A percentile compares a stretch with the other conserved stretches of the same genome.
phyloP scores from a whole-genome alignment of 2,797 vertebrate genomes.

The Crypturellus tataupa region DNA sequence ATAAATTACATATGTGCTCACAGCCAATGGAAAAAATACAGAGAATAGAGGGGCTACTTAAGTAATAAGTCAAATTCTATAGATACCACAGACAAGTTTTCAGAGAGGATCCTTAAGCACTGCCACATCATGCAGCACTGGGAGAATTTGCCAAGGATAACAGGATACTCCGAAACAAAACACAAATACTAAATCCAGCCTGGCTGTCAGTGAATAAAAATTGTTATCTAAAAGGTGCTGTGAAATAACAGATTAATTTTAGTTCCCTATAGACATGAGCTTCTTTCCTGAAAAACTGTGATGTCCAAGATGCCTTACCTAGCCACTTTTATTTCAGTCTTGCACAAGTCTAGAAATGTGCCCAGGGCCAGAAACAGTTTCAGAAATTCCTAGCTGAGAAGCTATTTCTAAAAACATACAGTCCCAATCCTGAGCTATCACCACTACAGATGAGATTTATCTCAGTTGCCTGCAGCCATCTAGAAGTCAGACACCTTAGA shows the following conservation, averaged over 20 bases:
- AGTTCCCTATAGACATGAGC: not conserved
- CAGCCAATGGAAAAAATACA: not conserved
- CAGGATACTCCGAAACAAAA: not conserved
- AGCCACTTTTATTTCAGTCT: not conserved
- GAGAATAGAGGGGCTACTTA: not conserved
- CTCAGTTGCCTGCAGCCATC: not conserved
- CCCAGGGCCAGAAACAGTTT: not conserved
- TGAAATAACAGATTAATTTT: not conserved
- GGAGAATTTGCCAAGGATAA: not conserved
- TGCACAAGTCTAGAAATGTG: not conserved
- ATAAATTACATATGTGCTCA: accelerated
- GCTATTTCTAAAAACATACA: not conserved
- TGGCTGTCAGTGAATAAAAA: not conserved
- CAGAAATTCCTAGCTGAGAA: not conserved
- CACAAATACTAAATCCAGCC: not conserved
- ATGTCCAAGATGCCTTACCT: not conserved
- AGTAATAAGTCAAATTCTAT: not conserved
- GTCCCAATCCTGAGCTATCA: not conserved
- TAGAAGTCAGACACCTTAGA: not conserved
- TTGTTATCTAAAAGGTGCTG: not conserved
- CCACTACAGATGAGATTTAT: not conserved
- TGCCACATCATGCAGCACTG: accelerated
- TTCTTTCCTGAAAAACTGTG: not conserved
- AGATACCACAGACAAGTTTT: not conserved
- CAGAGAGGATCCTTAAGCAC: not conserved